These are phyloP conservation scores for Silvanus unidentatus DNA, from an alignment of 2,888 invertebrate genomes.

Conservation along the genomic window DNA sequence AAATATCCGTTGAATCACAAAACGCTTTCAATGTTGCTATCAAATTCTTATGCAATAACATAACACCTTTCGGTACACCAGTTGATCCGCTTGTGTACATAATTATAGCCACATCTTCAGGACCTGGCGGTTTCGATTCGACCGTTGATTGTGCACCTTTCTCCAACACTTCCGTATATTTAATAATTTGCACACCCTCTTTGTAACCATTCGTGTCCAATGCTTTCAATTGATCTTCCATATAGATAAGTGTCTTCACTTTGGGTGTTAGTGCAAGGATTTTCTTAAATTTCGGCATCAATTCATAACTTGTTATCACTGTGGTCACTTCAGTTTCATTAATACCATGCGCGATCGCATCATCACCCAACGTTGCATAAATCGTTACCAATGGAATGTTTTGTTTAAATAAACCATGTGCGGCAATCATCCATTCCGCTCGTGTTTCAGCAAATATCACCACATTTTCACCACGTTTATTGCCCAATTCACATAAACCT, in stretches of 20 bases:
- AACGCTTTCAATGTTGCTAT: constrained; percentile 74
- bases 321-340: constrained; percentile 93
- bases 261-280: constrained; percentile 66
- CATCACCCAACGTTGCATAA: constrained; percentile 91
- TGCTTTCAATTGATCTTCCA: constrained; percentile 79
- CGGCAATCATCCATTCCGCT: constrained; percentile 96
- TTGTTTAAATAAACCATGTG: constrained; percentile 93
- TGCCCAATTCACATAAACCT: constrained; percentile 77
- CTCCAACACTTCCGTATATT: constrained; percentile 66
- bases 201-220: constrained; percentile 68
- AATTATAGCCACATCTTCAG: constrained; percentile 85
- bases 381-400: constrained; percentile 95
- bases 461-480: constrained; percentile 66
- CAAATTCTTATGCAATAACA: constrained; percentile 76
- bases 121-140: constrained; percentile 51
- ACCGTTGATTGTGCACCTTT: constrained; percentile 47
- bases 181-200: constrained; percentile 63
- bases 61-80: constrained; percentile 87
- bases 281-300: constrained; percentile 83
- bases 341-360: constrained; percentile 93
- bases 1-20: constrained; percentile 69
- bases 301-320: constrained; percentile 87
- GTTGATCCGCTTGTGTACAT: constrained; percentile 99
- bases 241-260: constrained; percentile 75
- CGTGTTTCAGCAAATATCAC: constrained; percentile 96